Conservation (phyloP, 2,113 vertebrate species). For the Sardina pilchardus region DNA sequence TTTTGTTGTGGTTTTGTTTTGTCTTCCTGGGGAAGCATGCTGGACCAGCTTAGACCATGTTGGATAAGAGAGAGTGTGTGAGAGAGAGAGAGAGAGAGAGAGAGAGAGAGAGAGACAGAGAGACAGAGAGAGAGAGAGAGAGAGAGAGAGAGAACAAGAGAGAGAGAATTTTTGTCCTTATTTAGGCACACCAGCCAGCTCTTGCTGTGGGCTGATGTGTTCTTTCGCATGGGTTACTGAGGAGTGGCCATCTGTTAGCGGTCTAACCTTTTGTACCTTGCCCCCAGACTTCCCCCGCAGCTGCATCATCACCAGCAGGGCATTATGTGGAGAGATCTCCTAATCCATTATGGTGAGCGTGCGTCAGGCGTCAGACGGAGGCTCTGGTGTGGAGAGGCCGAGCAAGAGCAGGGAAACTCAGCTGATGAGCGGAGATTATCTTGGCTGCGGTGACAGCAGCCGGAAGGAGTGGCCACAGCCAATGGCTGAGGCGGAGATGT, state of each 20-base stretch:
- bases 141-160: too few relatives aligned
- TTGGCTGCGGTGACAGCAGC: background rate
- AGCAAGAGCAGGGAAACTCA: background rate
- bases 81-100: background rate
- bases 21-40: background rate
- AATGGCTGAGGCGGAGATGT: too few relatives aligned
- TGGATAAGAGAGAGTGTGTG: background rate
- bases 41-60: background rate
- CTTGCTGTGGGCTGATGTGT: background rate
- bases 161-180: background rate
- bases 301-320: background rate
- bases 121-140: background rate
- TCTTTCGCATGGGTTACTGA: background rate
- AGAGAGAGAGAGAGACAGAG: background rate
- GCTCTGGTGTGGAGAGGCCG: background rate
- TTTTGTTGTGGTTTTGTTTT: too few relatives aligned
- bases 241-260: background rate
- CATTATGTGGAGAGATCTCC: background rate
- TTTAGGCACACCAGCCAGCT: background rate
- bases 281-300: background rate
- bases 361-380: background rate
- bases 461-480: too few relatives aligned
- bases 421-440: background rate
- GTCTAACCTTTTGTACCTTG: constrained; percentile 9
- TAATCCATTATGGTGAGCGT: background rate